Percentiles rank a stretch among this genome's conserved stretches.
Evolutionary conservation across 2,113 vertebrate genomes (phyloP).

Genomic region (Elaphurus davidianus): DNA sequence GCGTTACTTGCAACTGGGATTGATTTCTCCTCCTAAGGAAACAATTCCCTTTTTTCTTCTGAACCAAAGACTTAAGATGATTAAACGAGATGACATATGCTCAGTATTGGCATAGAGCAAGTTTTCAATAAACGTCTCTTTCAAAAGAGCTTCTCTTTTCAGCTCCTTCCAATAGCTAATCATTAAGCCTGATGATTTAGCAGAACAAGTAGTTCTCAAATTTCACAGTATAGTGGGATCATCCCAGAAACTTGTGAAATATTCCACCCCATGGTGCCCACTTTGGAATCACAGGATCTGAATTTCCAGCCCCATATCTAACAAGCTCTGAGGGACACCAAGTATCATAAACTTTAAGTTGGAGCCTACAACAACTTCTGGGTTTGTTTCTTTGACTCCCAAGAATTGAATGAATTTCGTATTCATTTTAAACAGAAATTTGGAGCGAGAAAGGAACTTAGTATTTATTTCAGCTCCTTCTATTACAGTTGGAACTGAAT

Average conservation of each 20-base stretch:
- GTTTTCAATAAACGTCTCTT: neutral
- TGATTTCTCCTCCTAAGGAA: neutral
- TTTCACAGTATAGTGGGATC: neutral
- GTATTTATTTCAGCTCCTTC: neutral
- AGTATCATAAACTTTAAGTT: neutral
- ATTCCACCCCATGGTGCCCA: neutral
- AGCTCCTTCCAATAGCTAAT: neutral
- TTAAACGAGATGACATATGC: neutral
- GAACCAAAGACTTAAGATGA: neutral
- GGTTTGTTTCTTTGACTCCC: neutral
- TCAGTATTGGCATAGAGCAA: neutral
- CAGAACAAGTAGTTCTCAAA: neutral
- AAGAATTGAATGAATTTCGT: neutral
- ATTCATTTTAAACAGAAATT: neutral
- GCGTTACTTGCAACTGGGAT: neutral
- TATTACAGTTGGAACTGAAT: neutral
- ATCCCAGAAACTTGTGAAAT: neutral
- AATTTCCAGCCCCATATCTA: neutral
- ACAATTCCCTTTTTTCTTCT: neutral
- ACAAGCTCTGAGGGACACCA: neutral
- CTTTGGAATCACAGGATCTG: neutral
- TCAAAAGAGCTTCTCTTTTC: neutral
- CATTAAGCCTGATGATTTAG: neutral
- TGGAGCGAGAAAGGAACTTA: neutral
- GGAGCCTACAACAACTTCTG: neutral